Base-by-base conservation (phyloP, 2,888 invertebrate genomes). In the Diplazon laetatorius region DNA sequence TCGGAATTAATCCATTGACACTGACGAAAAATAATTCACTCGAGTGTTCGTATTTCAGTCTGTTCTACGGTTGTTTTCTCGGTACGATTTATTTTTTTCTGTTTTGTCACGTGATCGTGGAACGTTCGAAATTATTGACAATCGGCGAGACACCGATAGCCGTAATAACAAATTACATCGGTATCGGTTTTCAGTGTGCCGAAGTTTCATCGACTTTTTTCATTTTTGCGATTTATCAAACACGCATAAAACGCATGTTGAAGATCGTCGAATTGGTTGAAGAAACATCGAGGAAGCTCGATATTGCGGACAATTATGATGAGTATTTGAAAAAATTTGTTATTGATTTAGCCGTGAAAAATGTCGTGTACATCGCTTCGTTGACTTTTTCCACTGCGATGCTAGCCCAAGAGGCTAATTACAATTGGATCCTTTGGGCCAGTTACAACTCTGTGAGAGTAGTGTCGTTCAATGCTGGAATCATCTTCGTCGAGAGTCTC, bases 401-500 rank as follows among this genome's bases (percentile, higher is more conserved):
- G n/a, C 8, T 18, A 20, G 20, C 6, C 2, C 1, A 0, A 5
- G 5, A 16, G 5, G 20, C 20, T 14, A 1, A 14, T 30, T 55
- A 16, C 35, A 16, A 55, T 10, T 1, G 9, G 30, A 10, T 16
- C 1, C 4, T 16, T 8, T 55, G 55, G 55, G 9, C 16, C 55
- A 14, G 14, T 6, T 55, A 14, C 16, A 62, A 46, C 37, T 5
- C 70, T 2, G 9, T 50, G 1, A 42, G 50, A 55, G 9, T 74
- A 25, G 22, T 35, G 14, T 52, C 78, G 0, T 37, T 42, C 10
- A 78, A 42, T 25, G 9, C 39, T 6, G 6, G 25, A 5, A 35
- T 35, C 4, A 10, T 70, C 0, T 78, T 78, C 25, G 14, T 71
- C 8, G 70, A 74, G 66, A 22, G 52, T 48, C 65, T 75, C 22